These are phyloP conservation scores for Apamea anceps DNA, from an alignment of 2,888 invertebrate genomes.

Conservation along the genomic window DNA sequence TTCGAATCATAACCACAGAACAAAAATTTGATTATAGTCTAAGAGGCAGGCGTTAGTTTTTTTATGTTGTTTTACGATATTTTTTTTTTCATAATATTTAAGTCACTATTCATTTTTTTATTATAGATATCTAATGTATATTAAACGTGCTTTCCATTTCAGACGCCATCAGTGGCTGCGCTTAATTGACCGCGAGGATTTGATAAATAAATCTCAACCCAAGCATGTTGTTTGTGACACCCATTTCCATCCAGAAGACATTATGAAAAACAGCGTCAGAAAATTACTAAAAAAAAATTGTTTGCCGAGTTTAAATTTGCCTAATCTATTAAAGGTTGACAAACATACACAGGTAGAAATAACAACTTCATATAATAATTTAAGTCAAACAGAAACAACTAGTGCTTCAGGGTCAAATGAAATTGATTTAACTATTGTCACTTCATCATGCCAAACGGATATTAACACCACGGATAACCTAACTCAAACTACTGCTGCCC, in stretches of 20 bases:
- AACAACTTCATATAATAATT: constrained; percentile 2
- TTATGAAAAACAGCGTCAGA: constrained; percentile 7
- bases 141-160: constrained; percentile 29
- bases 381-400: constrained; percentile 7
- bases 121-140: constrained; percentile 8
- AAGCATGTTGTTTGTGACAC: constrained; percentile 30
- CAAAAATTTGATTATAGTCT: constrained; percentile 4
- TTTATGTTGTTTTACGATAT: neutral
- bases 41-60: constrained; percentile 5
- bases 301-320: constrained; percentile 24
- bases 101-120: neutral
- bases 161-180: constrained; percentile 32
- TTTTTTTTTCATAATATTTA: constrained; percentile 2
- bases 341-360: constrained; percentile 26
- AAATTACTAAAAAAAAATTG: constrained; percentile 27
- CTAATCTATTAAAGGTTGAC: constrained; percentile 7
- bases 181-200: constrained; percentile 32
- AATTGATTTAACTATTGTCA: neutral
- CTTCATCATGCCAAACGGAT: constrained; percentile 10
- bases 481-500: no score
- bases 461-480: neutral
- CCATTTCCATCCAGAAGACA: constrained; percentile 31
- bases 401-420: neutral
- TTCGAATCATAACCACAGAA: constrained; percentile 8
- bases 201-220: constrained; percentile 20